A percentile compares a stretch with the other conserved stretches of the same genome.
Evolutionary conservation across 2,888 invertebrate genomes (phyloP).

Genomic region (Drosophila parthenogenetica): DNA sequence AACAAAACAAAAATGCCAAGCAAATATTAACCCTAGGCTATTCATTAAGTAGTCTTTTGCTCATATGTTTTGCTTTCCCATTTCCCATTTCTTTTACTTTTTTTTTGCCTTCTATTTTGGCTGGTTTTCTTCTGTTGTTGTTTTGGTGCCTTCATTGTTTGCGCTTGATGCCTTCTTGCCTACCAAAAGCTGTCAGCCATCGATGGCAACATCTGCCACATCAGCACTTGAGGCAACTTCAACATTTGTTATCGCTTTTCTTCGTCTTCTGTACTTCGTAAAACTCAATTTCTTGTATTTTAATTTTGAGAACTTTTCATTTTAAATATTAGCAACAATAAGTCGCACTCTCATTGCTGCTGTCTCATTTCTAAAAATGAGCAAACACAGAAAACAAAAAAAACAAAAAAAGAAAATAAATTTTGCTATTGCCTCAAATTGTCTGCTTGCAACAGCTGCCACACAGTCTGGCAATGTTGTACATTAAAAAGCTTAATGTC

Average conservation of each 20-base stretch:
- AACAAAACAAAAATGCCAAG: slow-evolving; percentile 42
- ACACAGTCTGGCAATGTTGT: slow-evolving; percentile 29
- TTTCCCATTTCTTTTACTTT: slow-evolving; percentile 7
- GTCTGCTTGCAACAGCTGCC: slow-evolving; percentile 66
- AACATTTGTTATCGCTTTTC: slow-evolving; percentile 1
- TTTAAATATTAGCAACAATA: slow-evolving; percentile 54
- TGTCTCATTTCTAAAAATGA: slow-evolving; percentile 6
- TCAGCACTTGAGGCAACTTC: slow-evolving; percentile 21
- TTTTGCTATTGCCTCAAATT: slow-evolving; percentile 56
- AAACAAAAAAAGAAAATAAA: slow-evolving; percentile 12
- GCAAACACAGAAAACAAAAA: neutral
- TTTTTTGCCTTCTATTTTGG: slow-evolving; percentile 11
- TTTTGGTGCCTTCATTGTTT: slow-evolving; percentile 51
- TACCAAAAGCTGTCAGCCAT: slow-evolving; percentile 31
- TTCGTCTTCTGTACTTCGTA: neutral
- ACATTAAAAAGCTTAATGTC: slow-evolving; percentile 72
- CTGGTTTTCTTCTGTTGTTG: slow-evolving; percentile 21
- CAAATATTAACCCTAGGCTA: slow-evolving; percentile 76
- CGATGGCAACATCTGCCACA: slow-evolving; percentile 40
- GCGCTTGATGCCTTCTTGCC: slow-evolving; percentile 48
- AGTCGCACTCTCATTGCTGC: slow-evolving; percentile 22
- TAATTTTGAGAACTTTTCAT: slow-evolving; percentile 55
- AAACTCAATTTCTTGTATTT: slow-evolving; percentile 50
- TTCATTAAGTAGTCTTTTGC: slow-evolving; percentile 78
- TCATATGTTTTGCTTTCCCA: slow-evolving; percentile 69